Evolutionary conservation across 2,113 vertebrate genomes (phyloP), one percentile per base, ranked within the genome.

Genomic region (Esox niger): DNA sequence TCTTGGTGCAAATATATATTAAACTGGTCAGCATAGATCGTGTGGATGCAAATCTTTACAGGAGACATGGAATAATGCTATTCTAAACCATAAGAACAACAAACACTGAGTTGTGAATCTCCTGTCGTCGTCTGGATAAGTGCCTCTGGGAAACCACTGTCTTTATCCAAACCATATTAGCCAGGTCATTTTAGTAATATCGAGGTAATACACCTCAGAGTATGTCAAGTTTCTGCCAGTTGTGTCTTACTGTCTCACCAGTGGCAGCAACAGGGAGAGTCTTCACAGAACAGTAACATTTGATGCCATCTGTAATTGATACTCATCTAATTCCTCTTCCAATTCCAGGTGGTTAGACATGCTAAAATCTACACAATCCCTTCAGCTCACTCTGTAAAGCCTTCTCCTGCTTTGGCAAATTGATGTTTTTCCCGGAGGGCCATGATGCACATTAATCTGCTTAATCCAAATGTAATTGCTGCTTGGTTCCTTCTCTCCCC

Each of bases 401-500:
- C 57, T 59, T 59, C 57, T 59, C 57, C 27, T 59, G 57, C 29
- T 59, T 30, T 7, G 27, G 57, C 57, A 59, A 32, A 59, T 59
- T 59, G 57, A 59, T 59, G 57, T 31, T 27, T 59, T 27, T 59
- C 29, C 57, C 29, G 6, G 17, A 59, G 57, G 57, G 57, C 57
- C 27, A 31, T 29, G 15, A 21, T 30, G 29, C 57, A 59, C 57
- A 30, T 59, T 59, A 59, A 59, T 59, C 57, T 59, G 29, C 29
- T 59, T 30, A 59, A 59, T 31, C 57, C 57, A 59, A 59, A 32
- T 30, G 57, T 59, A 59, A 59, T 59, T 59, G 29, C 57, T 59
- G 57, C 57, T 20, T 31, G 57, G 27, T 59, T 59, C 57, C 4
- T 59, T 3, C 31, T 27, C 57, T 59, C 15, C 27, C 26, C 17